Conservation (phyloP, 2,888 invertebrate species). For the Deladenus siricidicola region DNA sequence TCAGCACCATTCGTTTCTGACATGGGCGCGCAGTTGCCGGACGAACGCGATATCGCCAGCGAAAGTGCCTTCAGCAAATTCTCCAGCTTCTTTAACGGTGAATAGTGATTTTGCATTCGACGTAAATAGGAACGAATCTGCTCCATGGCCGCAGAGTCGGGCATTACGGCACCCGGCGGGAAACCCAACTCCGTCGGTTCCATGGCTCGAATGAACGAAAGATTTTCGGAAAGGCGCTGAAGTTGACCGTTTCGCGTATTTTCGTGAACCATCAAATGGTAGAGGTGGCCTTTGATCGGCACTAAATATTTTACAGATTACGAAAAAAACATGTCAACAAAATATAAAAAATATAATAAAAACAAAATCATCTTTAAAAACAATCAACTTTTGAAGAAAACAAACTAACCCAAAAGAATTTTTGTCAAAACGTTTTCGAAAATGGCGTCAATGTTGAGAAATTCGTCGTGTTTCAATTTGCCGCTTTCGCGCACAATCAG, state of each 20-base stretch:
- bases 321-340: neutral
- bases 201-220: conserved; percentile 56
- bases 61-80: conserved; percentile 60
- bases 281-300: conserved; percentile 55
- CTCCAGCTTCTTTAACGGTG: conserved; percentile 85
- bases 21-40: neutral
- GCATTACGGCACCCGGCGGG: conserved; percentile 35
- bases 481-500: conserved; percentile 77
- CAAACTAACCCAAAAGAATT: conserved; percentile 65
- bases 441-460: conserved; percentile 87
- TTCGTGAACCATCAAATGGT: conserved; percentile 49
- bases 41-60: conserved; percentile 17
- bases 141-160: conserved; percentile 25
- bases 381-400: neutral
- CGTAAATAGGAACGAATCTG: conserved; percentile 60
- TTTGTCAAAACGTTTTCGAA: conserved; percentile 87
- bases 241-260: conserved; percentile 55
- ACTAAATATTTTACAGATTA: conserved; percentile 8
- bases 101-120: conserved; percentile 79
- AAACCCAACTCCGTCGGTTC: conserved; percentile 57
- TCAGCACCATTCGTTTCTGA: neutral
- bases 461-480: conserved; percentile 78
- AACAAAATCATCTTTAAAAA: neutral
- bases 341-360: neutral
- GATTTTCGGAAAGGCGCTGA: conserved; percentile 55